Evolutionary conservation across 2,797 vertebrate species (phyloP), one percentile per base, ranked within the genome.

Genomic region (Eulemur mongoz): DNA sequence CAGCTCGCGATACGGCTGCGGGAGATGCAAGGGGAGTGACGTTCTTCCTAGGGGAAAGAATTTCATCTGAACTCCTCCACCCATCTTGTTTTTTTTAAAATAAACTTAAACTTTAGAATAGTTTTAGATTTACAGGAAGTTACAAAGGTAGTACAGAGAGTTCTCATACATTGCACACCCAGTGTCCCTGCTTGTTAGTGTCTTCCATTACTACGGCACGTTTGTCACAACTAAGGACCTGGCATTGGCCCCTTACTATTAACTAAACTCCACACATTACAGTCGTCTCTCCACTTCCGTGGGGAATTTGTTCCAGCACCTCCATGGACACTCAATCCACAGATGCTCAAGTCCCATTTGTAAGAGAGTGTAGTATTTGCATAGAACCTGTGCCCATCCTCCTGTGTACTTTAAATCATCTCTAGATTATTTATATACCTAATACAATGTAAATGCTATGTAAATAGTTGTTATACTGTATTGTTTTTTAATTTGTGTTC

Each of bases 71-170:
- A 83, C 7, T 1, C 43, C 25, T 94, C 48, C 59, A 30, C 45
- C 30, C 17, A 61, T 32, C 23, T 48, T 59, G 9, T 10, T 63
- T 54, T 54, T 84, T 63, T 91, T 67, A 8, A 65, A 88, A 83
- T 13, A 45, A 72, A 43, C 10, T 14, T 5, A 38, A 25, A 25
- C 57, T 87, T 35, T 59, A 40, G 12, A 59, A 67, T 83, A 63
- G 52, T 59, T 95, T 45, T 84, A 32, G 75, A 80, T 85, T 65
- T 89, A 50, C 1, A 94, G 54, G 91, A 92, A 78, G 35, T 91
- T 78, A 54, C 23, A 81, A 80, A 91, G 40, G 30, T 18, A 76
- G 17, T 38, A 25, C 57, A 43, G 27, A 9, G 7, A 30, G 25
- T 50, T 59, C 22, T 38, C 18, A 1, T 27, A 8, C 1, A 20